Conservation (phyloP, 2,113 vertebrate species). For the Acanthochromis polyacanthus region DNA sequence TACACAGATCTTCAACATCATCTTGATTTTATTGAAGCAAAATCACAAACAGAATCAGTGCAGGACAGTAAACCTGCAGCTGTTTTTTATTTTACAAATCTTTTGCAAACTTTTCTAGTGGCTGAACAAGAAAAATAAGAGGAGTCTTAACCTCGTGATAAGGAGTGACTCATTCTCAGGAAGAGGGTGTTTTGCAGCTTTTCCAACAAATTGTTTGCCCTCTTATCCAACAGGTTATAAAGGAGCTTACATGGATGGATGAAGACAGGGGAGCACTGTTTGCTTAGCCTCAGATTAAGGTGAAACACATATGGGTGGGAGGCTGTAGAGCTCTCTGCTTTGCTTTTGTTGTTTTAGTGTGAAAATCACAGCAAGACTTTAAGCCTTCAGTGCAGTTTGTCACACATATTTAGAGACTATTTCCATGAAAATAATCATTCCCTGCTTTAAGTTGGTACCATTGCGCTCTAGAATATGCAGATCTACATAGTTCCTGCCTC, state of each 20-base stretch:
- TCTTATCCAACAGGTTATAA: conserved; percentile 19
- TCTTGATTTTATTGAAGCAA: too few relatives aligned
- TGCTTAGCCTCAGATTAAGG: conserved; percentile 21
- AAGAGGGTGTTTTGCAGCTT: conserved; percentile 11
- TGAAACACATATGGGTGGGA: conserved; percentile 20
- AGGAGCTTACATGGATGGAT: conserved; percentile 28
- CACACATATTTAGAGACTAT: too few relatives aligned
- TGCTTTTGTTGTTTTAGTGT: neutral
- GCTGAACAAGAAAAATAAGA: conserved; percentile 15
- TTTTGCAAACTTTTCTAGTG: neutral
- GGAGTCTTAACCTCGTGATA: neutral
- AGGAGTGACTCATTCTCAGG: conserved; percentile 4
- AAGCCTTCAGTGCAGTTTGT: too few relatives aligned
- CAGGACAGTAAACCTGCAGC: too few relatives aligned
- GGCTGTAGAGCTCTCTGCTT: neutral
- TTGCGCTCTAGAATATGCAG: too few relatives aligned
- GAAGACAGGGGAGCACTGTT: conserved; percentile 25
- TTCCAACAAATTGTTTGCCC: conserved; percentile 34
- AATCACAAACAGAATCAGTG: too few relatives aligned
- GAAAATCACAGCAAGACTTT: neutral
- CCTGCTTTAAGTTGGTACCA: too few relatives aligned
- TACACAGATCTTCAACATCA: too few relatives aligned
- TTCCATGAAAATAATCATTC: too few relatives aligned
- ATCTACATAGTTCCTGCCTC: too few relatives aligned
- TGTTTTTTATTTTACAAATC: too few relatives aligned